Evolutionary conservation across 2,113 vertebrate genomes (phyloP).

Genomic region (Lathamus discolor): DNA sequence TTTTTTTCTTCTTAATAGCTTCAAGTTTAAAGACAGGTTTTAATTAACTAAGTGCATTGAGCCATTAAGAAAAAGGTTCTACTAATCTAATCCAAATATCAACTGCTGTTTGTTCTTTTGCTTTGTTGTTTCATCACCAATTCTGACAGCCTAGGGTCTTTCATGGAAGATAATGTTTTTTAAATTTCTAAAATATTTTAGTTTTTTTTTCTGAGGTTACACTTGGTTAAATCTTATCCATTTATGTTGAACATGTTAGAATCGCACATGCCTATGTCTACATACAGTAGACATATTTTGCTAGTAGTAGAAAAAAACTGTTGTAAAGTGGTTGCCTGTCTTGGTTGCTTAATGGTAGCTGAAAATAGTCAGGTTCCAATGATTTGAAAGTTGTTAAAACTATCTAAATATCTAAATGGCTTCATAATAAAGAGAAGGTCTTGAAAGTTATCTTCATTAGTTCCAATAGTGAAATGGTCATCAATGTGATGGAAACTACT

Average conservation of each 20-base stretch:
- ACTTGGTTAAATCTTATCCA: not conserved
- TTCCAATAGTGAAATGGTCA: not conserved
- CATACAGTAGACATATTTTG: not conserved
- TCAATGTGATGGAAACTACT: not conserved
- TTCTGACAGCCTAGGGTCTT: not conserved
- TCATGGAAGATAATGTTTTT: accelerated
- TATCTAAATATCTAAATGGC: not conserved
- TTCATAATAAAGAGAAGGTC: not conserved
- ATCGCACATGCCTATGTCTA: not conserved
- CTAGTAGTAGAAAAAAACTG: not conserved
- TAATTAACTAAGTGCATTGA: not conserved
- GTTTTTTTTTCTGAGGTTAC: not conserved
- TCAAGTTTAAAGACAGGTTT: not conserved
- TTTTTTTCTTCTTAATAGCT: not conserved
- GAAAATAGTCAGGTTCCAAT: not conserved
- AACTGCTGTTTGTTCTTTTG: not conserved
- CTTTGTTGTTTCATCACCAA: not conserved
- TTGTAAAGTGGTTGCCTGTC: not conserved
- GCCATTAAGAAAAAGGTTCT: not conserved
- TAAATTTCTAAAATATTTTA: not conserved
- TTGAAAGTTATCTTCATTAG: not conserved
- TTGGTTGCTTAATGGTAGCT: not conserved
- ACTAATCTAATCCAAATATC: not conserved
- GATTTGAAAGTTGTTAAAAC: not conserved
- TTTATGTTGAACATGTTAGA: not conserved